A percentile compares a stretch with the other conserved stretches of the same genome.
These are phyloP conservation scores for Monomorium pharaonis DNA, from an alignment of 1,140 invertebrate species.

Conservation along the genomic window DNA sequence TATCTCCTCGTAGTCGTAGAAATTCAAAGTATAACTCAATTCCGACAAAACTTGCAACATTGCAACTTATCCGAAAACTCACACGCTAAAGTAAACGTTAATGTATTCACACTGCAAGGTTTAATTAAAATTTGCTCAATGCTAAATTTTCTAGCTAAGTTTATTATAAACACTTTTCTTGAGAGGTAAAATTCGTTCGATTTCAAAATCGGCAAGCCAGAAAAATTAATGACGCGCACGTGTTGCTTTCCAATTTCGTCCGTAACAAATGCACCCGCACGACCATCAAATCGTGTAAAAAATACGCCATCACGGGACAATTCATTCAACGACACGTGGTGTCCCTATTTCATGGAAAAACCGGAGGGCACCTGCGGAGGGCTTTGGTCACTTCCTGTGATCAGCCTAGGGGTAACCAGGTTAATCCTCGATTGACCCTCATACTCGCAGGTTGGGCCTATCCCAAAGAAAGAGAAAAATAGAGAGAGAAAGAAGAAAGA, in stretches of 20 bases:
- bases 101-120: not conserved
- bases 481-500: constrained; percentile 43
- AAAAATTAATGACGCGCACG: not conserved
- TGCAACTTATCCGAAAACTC: not conserved
- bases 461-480: constrained; percentile 53
- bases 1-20: not conserved
- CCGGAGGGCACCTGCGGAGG: constrained; percentile 72
- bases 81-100: not conserved
- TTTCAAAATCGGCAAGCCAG: not conserved
- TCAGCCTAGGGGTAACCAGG: constrained; percentile 74
- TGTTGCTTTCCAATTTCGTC: not conserved
- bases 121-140: not conserved
- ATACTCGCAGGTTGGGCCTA: constrained; percentile 67
- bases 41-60: not conserved
- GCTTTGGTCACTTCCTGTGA: constrained; percentile 69
- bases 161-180: not conserved
- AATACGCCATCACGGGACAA: not conserved
- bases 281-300: constrained; percentile 21
- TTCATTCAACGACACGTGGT: constrained; percentile 32
- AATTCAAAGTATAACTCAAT: constrained; percentile 28
- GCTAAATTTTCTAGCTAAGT: no score
- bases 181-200: no score
- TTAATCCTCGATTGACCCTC: constrained; percentile 81
- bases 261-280: not conserved
- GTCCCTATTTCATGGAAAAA: constrained; percentile 50